These are phyloP conservation scores for Psittacula echo DNA, from an alignment of 2,797 vertebrate genomes.

Conservation along the genomic window DNA sequence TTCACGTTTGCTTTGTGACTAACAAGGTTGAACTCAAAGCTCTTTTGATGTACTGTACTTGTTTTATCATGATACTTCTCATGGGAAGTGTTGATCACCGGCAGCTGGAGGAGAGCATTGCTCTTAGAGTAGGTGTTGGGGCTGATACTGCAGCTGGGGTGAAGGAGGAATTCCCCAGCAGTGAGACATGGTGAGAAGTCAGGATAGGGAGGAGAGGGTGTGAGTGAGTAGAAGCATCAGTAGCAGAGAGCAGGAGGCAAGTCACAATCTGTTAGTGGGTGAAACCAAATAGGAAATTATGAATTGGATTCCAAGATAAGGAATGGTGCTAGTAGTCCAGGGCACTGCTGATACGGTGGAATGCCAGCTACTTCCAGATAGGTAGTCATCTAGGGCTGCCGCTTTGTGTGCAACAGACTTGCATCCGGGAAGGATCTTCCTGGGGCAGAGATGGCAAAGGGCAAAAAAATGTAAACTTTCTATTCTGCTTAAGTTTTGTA, in stretches of 20 bases:
- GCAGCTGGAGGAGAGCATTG: not conserved
- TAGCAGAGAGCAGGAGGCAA: not conserved
- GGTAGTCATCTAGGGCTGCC: not conserved
- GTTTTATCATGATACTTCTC: not conserved
- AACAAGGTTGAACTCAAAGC: not conserved
- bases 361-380: not conserved
- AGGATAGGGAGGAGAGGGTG: not conserved
- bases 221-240: not conserved
- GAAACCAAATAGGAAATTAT: not conserved
- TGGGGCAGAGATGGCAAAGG: not conserved
- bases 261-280: not conserved
- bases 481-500: not conserved
- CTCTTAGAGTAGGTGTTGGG: not conserved
- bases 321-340: not conserved
- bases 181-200: not conserved
- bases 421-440: not conserved
- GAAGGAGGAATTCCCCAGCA: not conserved
- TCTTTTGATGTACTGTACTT: not conserved
- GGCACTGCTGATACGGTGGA: not conserved
- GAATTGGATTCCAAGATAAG: not conserved
- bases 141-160: not conserved
- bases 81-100: fast-evolving
- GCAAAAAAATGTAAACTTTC: not conserved
- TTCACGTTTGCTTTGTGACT: not conserved
- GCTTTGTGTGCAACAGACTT: not conserved